Evolutionary conservation across 1,140 invertebrate genomes (phyloP).

Genomic region (Drosophila bocki): DNA sequence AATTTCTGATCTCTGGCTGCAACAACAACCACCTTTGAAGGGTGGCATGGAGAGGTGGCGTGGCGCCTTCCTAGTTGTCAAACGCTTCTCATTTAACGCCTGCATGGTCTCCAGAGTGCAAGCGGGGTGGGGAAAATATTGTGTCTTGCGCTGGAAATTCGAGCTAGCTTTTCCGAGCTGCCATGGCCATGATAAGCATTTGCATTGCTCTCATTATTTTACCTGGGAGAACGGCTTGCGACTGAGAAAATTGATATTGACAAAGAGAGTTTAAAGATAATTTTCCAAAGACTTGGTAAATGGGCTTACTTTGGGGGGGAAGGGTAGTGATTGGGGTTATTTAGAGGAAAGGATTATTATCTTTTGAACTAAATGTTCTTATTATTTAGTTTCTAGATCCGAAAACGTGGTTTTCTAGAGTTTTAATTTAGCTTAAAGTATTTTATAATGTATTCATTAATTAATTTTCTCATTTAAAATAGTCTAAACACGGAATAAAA

Average conservation of each 20-base stretch:
- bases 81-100: conserved; percentile 78
- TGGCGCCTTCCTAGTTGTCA: conserved; percentile 44
- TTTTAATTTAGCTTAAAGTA: too few relatives aligned
- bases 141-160: conserved; percentile 20
- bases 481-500: neutral
- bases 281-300: conserved; percentile 21
- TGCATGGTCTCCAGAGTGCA: conserved; percentile 54
- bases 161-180: conserved; percentile 28
- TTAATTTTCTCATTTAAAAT: neutral
- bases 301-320: neutral
- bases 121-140: conserved; percentile 7
- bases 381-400: too few relatives aligned
- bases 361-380: too few relatives aligned
- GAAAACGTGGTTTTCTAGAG: too few relatives aligned
- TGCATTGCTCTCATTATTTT: conserved; percentile 44
- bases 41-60: neutral
- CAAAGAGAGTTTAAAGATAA: conserved; percentile 31
- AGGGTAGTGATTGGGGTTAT: neutral
- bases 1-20: conserved; percentile 71
- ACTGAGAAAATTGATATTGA: conserved; percentile 34
- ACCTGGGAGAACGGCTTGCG: conserved; percentile 24
- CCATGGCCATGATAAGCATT: conserved; percentile 45
- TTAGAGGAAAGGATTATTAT: too few relatives aligned
- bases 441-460: too few relatives aligned
- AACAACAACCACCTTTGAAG: neutral